Conservation (phyloP, 2,113 vertebrate genomes). For the Odontesthes bonariensis region DNA sequence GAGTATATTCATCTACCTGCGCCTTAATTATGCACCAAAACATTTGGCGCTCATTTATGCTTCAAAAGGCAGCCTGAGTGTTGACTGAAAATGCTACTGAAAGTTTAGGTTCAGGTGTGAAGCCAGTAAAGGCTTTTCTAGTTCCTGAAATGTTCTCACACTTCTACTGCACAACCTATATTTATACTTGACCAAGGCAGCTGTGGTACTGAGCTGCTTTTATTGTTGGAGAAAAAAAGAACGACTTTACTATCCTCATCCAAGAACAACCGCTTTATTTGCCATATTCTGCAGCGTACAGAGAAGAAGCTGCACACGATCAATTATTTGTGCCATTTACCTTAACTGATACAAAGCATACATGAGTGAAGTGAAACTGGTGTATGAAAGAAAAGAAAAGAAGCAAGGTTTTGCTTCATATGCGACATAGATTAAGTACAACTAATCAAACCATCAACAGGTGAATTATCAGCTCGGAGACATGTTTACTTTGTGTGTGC, state of each 20-base stretch:
- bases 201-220: not conserved
- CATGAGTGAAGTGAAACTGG: too few relatives aligned
- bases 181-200: not conserved
- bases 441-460: not conserved
- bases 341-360: not conserved
- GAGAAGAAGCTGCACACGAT: conserved; percentile 9
- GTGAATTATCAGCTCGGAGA: conserved; percentile 16
- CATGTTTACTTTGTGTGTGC: not conserved
- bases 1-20: not conserved
- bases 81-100: conserved; percentile 67
- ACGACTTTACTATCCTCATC: not conserved
- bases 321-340: conserved; percentile 24
- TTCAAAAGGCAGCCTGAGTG: conserved; percentile 5
- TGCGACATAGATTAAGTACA: conserved; percentile 11
- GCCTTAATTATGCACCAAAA: not conserved
- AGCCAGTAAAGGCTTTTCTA: conserved; percentile 7
- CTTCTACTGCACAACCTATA: conserved; percentile 7
- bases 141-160: conserved; percentile 29
- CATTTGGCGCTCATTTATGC: not conserved
- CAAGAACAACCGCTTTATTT: conserved; percentile 60
- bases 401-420: conserved; percentile 11
- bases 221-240: not conserved
- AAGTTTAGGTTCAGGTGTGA: conserved; percentile 44
- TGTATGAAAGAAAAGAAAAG: not conserved
- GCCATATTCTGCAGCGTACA: conserved; percentile 1